Evolutionary conservation across 2,113 vertebrate species (phyloP), one percentile per base, ranked within the genome.

Genomic region (Cercopithecus mona): DNA sequence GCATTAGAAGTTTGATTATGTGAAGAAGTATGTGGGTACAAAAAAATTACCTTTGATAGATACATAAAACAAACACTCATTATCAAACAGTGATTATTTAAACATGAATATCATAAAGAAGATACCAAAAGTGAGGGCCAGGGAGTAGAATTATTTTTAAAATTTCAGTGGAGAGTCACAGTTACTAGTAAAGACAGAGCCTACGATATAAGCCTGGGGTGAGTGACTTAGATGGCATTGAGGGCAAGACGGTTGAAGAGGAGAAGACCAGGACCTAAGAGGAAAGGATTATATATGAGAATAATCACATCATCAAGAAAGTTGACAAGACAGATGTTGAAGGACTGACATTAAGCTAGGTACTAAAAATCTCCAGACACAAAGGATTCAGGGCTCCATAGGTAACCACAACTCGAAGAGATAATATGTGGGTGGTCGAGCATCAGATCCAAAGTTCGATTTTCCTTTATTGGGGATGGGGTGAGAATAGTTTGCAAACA

Each of bases 391-490:
- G 17, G 32, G 27, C 25, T 82, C 52, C 50, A 35, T 0, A 38
- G 61, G 66, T 23, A 70, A 93, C 2, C 82, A 45, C 38, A 22
- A 30, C 25, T 70, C 0, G 0, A 61, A 38, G 25, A 96, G 27
- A 8, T 16, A 35, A 10, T 17, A 22, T 3, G 6, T 12, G 0
- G 1, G 1, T 3, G 0, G 38, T 3, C 16, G 45, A 48, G 2
- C 43, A 6, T 12, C 64, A 88, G 3, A 72, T 1, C 16, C 61
- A 94, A 76, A 76, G 32, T 10, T 35, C 1, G 0, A 32, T 88
- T 92, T 86, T 81, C 86, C 38, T 35, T 82, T 32, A 27, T 5
- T 2, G 8, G 59, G 17, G 27, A 82, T 3, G 3, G 35, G 0
- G 13, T 80, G 20, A 73, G 25, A 70, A 73, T 9, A 30, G 30